Evolutionary conservation across 2,113 vertebrate genomes (phyloP), one percentile per base, ranked within the genome.

Genomic region (Anthoscopus minutus): DNA sequence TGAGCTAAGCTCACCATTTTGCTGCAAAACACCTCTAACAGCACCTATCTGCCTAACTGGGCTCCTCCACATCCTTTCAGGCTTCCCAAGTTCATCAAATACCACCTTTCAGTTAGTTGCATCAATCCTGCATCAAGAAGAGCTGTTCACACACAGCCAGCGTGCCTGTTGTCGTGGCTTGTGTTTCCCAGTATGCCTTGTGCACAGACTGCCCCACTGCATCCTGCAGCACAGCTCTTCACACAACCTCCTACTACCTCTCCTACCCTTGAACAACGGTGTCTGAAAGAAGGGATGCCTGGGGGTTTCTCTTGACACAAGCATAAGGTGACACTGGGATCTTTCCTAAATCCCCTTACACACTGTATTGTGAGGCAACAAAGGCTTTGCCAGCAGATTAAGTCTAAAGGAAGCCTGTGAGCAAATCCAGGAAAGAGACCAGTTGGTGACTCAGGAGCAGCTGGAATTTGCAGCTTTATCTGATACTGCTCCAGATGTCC

Each of bases 101-200:
- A 72, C 4, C 45, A 65, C 3, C 2, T 13, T 22, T 9, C n/a
- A 53, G 15, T 27, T 58, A 53, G 15, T 27, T 58, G 33, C 30
- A 74, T 25, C 38, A 66, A 8, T 54, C 25, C 11, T 50, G 35
- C 7, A 47, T 33, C 45, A 38, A 40, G 9, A 27, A 15, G 54
- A 81, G n/a, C 42, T 62, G 58, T 3, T 31, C 20, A 15, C 33
- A 47, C 18, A 8, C 1, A 7, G 25, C n/a, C 24, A 84, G 15
- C 30, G 35, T 33, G 71, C 35, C 37, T 28, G 22, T 22, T n/a
- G 16, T 9, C 2, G 0, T 2, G 9, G 45, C 40, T 45, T 40
- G 21, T 2, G 28, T 13, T 44, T 51, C 45, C 58, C 0, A 0
- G 20, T 2, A 23, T n/a, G 71, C 42, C n/a, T 28, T 4, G 1